Conservation (phyloP, 2,888 invertebrate genomes). For the Pecten maximus region DNA sequence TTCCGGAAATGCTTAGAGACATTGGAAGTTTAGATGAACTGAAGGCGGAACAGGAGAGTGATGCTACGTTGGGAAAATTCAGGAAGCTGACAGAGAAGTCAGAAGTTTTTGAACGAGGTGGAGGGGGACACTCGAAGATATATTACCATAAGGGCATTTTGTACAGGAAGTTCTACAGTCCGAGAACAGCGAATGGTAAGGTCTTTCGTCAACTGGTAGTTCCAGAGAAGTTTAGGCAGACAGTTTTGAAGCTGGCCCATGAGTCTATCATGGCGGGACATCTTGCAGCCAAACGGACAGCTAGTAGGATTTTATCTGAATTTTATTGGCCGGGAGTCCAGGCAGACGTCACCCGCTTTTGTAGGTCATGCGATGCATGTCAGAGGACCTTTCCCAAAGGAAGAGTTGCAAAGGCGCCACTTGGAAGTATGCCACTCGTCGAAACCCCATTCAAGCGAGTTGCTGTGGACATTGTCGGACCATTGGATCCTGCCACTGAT, state of each 20-base stretch:
- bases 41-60: no score
- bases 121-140: no score
- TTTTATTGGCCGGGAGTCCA: constrained; percentile 55
- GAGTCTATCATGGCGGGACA: constrained; percentile 53
- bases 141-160: background rate
- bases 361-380: constrained; percentile 51
- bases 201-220: constrained; percentile 51
- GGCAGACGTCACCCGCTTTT: constrained; percentile 46
- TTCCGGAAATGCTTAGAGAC: background rate
- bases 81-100: no score
- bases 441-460: constrained; percentile 55
- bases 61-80: no score
- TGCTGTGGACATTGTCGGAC: constrained; percentile 57
- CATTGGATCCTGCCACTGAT: constrained; percentile 51
- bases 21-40: no score
- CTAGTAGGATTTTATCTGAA: constrained; percentile 42
- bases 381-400: constrained; percentile 50
- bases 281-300: no score
- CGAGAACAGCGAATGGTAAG: constrained; percentile 31
- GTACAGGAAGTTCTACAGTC: constrained; percentile 29
- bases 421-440: constrained; percentile 48
- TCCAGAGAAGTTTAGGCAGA: constrained; percentile 39
- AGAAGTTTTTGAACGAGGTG: no score
- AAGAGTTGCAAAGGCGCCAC: constrained; percentile 36
- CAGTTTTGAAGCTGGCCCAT: constrained; percentile 53